Conservation (phyloP, 2,113 vertebrate genomes). For the Myotis yumanensis region DNA sequence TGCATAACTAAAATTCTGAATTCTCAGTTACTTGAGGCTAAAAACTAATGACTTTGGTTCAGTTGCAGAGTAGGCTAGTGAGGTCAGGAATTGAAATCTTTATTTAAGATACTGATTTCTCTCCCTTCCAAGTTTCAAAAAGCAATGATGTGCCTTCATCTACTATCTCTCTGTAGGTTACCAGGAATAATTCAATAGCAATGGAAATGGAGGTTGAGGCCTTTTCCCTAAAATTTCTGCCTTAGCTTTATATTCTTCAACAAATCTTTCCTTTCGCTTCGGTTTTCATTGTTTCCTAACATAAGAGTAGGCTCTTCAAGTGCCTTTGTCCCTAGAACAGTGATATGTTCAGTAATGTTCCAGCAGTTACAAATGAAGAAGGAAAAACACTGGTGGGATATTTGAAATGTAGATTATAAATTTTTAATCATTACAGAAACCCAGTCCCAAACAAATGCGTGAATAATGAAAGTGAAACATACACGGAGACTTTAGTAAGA, state of each 20-base stretch:
- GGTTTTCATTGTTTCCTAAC: not conserved
- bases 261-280: not conserved
- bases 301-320: not conserved
- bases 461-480: slow-evolving; percentile 54
- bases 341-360: slow-evolving; percentile 21
- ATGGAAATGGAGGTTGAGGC: not conserved
- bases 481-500: not conserved
- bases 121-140: slow-evolving; percentile 1
- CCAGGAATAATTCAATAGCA: not conserved
- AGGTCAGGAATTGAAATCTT: slow-evolving; percentile 57
- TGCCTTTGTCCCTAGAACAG: not conserved
- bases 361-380: not conserved
- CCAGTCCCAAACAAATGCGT: slow-evolving; percentile 39
- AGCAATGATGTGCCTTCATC: slow-evolving; percentile 20
- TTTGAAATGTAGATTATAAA: slow-evolving; percentile 66
- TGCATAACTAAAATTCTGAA: slow-evolving; percentile 6
- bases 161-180: slow-evolving; percentile 22
- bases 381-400: not conserved
- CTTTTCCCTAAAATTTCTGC: not conserved
- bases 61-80: not conserved
- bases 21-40: slow-evolving; percentile 58
- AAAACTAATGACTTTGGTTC: slow-evolving; percentile 69
- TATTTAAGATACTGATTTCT: slow-evolving; percentile 30
- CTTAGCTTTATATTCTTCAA: not conserved
- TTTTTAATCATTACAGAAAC: slow-evolving; percentile 32